phyloP scores from a whole-genome alignment of 2,113 vertebrate genomes.

The Sturnus vulgaris region DNA sequence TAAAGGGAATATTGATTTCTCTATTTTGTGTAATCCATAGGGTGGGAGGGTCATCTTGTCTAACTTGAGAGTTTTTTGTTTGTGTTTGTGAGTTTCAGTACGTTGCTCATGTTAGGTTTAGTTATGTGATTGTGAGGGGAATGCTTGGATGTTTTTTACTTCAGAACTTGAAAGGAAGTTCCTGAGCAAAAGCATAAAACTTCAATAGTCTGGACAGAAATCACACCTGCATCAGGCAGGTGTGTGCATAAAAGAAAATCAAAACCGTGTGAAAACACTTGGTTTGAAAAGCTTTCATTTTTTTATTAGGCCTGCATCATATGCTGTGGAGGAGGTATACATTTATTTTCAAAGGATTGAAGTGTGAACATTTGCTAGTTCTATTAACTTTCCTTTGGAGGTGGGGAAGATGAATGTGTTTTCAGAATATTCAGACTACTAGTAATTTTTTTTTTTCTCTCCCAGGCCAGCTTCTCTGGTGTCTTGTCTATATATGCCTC shows the following conservation, averaged over 20 bases:
- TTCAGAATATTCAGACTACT: not conserved
- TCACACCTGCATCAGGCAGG: not conserved
- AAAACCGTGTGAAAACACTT: not conserved
- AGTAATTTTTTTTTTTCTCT: not conserved
- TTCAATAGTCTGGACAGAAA: not conserved
- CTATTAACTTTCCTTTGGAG: not conserved
- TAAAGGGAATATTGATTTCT: not conserved
- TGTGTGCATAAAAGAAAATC: not conserved
- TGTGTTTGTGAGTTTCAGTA: not conserved
- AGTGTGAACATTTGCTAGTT: not conserved
- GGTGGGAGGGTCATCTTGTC: not conserved
- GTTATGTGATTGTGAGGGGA: not conserved
- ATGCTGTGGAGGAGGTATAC: not conserved
- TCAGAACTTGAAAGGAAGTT: slow-evolving; percentile 2
- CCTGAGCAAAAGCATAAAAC: not conserved
- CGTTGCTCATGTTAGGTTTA: not conserved
- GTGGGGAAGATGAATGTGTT: not conserved
- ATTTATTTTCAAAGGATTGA: not conserved
- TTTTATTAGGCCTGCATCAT: not conserved
- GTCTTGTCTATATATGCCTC: not conserved
- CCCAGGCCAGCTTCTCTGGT: not conserved
- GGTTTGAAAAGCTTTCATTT: not conserved
- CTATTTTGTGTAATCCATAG: not conserved
- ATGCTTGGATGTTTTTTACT: not conserved
- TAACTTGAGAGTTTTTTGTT: not conserved